These are phyloP conservation scores for Napeogenes inachia DNA, from an alignment of 2,888 invertebrate genomes.

Conservation along the genomic window DNA sequence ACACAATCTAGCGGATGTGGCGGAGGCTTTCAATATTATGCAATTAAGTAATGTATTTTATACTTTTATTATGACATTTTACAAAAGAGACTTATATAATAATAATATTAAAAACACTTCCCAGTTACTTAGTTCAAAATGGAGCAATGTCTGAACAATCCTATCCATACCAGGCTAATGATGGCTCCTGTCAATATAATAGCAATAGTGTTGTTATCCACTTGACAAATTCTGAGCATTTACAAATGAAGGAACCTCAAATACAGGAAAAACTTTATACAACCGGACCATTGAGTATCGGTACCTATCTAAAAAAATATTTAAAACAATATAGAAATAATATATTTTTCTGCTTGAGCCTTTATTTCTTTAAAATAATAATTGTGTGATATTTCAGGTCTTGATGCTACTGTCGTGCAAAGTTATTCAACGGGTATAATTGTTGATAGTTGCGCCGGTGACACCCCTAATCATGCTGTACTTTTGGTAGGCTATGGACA, in stretches of 20 bases:
- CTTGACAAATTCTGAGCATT: not conserved
- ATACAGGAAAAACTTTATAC: not conserved
- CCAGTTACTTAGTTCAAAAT: not conserved
- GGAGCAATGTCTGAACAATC: conserved; percentile 1
- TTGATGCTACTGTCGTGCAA: not conserved
- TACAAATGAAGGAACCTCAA: not conserved
- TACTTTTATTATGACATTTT: too few relatives aligned
- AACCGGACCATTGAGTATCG: not conserved
- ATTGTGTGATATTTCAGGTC: not conserved
- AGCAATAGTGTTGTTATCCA: not conserved
- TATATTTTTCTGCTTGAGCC: too few relatives aligned
- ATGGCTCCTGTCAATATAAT: not conserved
- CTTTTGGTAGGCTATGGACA: conserved; percentile 16
- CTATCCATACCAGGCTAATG: not conserved
- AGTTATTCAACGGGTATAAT: not conserved
- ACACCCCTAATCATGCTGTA: conserved; percentile 1
- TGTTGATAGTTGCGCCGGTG: not conserved
- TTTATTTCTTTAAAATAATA: not conserved
- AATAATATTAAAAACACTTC: not conserved
- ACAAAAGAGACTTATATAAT: not conserved
- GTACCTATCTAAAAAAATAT: not conserved
- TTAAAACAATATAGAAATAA: too few relatives aligned
- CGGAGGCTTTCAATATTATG: conserved; percentile 3
- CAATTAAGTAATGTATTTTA: too few relatives aligned
- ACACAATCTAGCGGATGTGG: conserved; percentile 19